Base-by-base conservation (phyloP, 1,140 invertebrate species). In the Drosophila eugracilis region DNA sequence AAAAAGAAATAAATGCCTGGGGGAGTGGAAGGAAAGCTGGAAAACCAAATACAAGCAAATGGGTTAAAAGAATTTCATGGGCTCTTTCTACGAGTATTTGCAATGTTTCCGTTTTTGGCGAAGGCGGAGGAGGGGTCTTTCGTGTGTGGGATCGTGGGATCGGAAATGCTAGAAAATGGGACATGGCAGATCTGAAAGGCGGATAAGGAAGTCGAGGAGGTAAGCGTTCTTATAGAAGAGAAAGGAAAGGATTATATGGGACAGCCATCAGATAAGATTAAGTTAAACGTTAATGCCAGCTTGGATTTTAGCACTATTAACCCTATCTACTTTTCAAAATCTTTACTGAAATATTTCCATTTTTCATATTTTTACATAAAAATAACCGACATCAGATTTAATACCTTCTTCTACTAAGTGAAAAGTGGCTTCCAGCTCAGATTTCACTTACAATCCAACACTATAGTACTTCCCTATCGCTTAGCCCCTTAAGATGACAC, bases 101-200 rank as follows among this genome's bases (percentile, higher is more conserved):
- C 80, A 73, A 84, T 59, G 52, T 86, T 84, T 84, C 81, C 80
- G 80, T 63, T 84, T 84, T 78, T 39, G 57, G 62, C 52, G 28
- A 44, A 24, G 14, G 24, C 17, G 37, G 39, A 24, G 58, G 53
- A 12, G 53, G 32, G n/a, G 53, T 47, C n/a, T 17, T 74, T 53
- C 37, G 73, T 53, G 41, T 63, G 47, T 72, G 47, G 47, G 69
- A 74, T 62, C 80, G 80, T 80, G 80, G 77, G 80, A 85, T 86
- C 80, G 80, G 80, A 85, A 85, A 85, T 80, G 76, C 65, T 63
- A 39, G 53, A 63, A 47, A 66, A 69, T 57, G 34, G 58, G 62
- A 79, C 65, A 74, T 52, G 70, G 36, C 34, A 63, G 58, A 54
- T 75, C 30, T 41, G 12, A 34, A 42, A 49, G 59, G 14, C n/a